Base-by-base conservation (phyloP, 2,888 invertebrate species). In the Drosophila aldrichi region DNA sequence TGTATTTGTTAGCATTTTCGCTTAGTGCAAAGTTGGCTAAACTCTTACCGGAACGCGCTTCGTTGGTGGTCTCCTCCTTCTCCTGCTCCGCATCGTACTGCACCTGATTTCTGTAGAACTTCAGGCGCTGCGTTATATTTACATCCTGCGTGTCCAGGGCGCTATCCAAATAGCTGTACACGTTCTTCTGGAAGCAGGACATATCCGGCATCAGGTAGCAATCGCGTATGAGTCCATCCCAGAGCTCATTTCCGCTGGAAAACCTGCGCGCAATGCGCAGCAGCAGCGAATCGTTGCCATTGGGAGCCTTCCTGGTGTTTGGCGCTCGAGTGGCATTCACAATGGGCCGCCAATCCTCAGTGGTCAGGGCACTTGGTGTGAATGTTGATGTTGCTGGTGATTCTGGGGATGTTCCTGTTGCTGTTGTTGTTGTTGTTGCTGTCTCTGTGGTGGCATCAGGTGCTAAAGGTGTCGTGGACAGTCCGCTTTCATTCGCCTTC, bases 101-200 rank as follows among this genome's bases (percentile, higher is more conserved):
- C 63, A 96, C 94, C 80, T 94, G 94, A 90, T 96, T 96, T 82
- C 94, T 95, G 73, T 94, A 95, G 88, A 96, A 95, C 55, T 94
- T 93, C 89, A 96, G 91, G 81, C 95, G 94, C 90, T 95, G 94
- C 67, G 95, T 94, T 20, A 96, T 93, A 78, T 95, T 95, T 20
- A 96, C 94, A 90, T 96, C 96, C 86, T 94, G 95, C 29, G 93
- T 93, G 48, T 95, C 94, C 58, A 97, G 93, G 32, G 95, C 95
- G 36, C 95, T 94, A 78, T 96, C 95, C 72, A 97, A 92, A 86
- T 96, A 97, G n/a, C 94, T 93, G 88, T 96, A 96, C 38, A 97
- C 95, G 88, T 96, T 96, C 85, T 95, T 96, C 87, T 96, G 96
- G 63, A 97, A 95, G 91, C 97, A 97, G 77, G 95, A 94, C 88